Evolutionary conservation across 2,113 vertebrate species (phyloP), one percentile per base, ranked within the genome.

Genomic region (Syngnathus floridae): DNA sequence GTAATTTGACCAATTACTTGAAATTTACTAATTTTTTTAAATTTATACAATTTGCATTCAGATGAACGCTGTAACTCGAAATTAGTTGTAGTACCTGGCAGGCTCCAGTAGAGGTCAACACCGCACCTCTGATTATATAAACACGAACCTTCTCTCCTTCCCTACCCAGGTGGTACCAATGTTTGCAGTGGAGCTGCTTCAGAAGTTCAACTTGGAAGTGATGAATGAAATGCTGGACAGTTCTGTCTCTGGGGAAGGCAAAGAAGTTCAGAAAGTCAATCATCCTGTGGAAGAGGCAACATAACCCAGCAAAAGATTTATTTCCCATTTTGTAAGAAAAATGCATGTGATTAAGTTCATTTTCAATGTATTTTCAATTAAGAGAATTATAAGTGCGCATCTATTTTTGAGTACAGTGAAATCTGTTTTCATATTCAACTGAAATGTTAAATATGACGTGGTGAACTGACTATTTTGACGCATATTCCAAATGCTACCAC

Each of bases 101-200:
- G 0, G 5, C 11, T 63, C 84, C 86, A 85, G 54, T 45, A 88
- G 88, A 87, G 71, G 75, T 84, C 49, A 64, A 19, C 21, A 60
- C 56, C 73, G 26, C 26, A 31, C 26, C 26, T 31, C 26, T 31
- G 31, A 71, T 46, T 13, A 48, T 66, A 51, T 43, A 0, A 37
- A 7, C 51, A 26, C 35, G 65, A 41, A 80, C 62, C 45, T 21
- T 35, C 9, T 48, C 45, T 21, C 19, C 9, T 48, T 51, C 69
- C 9, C 16, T 64, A n/a, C 26, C 72, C 64, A 96, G 94, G 93
- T 94, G 73, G 92, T 95, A 78, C 93, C 93, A 0, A 80, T 94
- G 85, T 98, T 95, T 0, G 92, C 93, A 0, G 82, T 84, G 0
- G 87, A 95, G 38, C 88, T 95, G 57, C 75, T 94, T 65, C 82